Conservation (phyloP, 2,113 vertebrate genomes). For the Rissa tridactyla region DNA sequence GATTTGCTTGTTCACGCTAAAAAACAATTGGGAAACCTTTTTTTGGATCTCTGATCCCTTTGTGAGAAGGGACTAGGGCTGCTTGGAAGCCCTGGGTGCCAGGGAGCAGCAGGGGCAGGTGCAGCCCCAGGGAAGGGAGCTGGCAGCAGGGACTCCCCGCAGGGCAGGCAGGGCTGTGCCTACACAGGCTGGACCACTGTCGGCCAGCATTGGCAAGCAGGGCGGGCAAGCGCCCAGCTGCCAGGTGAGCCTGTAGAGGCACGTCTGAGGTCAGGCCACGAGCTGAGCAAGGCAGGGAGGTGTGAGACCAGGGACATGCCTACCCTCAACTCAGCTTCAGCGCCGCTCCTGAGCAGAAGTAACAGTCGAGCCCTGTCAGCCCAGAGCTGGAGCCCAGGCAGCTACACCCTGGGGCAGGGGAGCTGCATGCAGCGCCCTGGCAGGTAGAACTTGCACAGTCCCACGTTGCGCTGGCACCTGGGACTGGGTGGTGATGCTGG, state of each 20-base stretch:
- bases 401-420: background rate
- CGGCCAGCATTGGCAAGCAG: accelerated
- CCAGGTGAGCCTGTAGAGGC: accelerated
- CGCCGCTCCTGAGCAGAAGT: accelerated
- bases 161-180: background rate
- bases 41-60: background rate
- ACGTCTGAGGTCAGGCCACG: background rate
- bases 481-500: background rate
- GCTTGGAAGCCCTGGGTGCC: accelerated
- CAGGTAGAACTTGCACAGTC: background rate
- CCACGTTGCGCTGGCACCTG: background rate
- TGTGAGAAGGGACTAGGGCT: background rate
- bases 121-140: accelerated
- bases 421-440: background rate
- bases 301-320: background rate
- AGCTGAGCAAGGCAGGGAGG: background rate
- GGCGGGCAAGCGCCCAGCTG: accelerated
- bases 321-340: background rate
- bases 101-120: background rate
- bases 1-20: background rate
- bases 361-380: accelerated
- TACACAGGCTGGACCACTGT: accelerated
- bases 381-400: background rate
- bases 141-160: background rate
- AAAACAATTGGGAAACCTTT: background rate